phyloP scores from a whole-genome alignment of 2,113 vertebrate genomes.

The Arizona elegans region DNA sequence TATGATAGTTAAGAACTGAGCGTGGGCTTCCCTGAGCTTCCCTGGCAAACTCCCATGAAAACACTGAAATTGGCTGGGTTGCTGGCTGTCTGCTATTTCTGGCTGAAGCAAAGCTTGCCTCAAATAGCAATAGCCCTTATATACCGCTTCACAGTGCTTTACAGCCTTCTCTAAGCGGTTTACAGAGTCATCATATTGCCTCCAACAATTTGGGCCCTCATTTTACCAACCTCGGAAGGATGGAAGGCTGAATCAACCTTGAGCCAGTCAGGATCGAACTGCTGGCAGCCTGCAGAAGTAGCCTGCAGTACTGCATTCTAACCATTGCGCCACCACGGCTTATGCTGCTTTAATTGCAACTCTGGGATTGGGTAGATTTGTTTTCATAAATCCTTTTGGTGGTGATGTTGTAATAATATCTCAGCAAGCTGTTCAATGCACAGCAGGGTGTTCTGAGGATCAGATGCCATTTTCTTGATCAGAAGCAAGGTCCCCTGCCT shows the following conservation, averaged over 20 bases:
- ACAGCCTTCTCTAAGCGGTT: too few species aligned
- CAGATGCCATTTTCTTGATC: not conserved
- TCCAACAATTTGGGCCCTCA: too few species aligned
- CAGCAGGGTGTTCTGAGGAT: not conserved
- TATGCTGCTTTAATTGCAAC: not conserved
- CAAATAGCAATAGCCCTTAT: not conserved
- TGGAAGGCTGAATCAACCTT: too few species aligned
- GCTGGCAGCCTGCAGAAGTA: too few species aligned
- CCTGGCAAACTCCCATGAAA: not conserved
- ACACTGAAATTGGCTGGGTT: not conserved
- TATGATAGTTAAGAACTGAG: not conserved
- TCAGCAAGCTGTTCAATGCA: not conserved
- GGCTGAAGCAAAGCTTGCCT: not conserved
- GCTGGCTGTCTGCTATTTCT: not conserved
- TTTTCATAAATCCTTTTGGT: not conserved
- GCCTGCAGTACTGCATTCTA: too few species aligned
- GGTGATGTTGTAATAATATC: not conserved
- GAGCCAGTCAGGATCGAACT: too few species aligned
- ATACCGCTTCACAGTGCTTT: too few species aligned
- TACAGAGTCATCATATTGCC: too few species aligned
- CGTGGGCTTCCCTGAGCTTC: not conserved
- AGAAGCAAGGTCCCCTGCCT: not conserved
- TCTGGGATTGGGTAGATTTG: not conserved
- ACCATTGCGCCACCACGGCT: too few species aligned
- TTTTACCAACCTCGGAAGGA: too few species aligned